Percentiles rank a stretch among this genome's conserved stretches.
Evolutionary conservation across 2,113 vertebrate species (phyloP).

Genomic region (Strigops habroptila): DNA sequence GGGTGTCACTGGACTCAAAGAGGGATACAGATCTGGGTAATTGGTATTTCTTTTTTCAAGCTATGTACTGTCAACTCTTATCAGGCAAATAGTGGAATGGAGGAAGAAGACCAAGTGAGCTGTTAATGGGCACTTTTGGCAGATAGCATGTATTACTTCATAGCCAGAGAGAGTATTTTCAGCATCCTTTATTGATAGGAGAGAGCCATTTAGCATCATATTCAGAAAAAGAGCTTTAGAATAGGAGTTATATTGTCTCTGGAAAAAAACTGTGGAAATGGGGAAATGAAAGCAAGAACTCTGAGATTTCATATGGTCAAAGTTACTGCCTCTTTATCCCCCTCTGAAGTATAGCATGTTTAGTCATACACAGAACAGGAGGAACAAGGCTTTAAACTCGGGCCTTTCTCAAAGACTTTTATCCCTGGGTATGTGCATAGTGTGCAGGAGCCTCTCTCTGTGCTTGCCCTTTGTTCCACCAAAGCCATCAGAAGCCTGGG

Average conservation of each 20-base stretch:
- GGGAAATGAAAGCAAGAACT: slow-evolving; percentile 3
- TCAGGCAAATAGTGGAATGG: neutral
- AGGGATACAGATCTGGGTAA: neutral
- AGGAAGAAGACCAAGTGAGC: neutral
- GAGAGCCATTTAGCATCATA: neutral
- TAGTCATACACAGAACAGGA: neutral
- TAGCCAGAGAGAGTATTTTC: neutral
- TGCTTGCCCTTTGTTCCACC: neutral
- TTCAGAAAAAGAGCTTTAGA: neutral
- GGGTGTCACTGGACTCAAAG: neutral
- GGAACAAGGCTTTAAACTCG: neutral
- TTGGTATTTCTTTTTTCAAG: neutral
- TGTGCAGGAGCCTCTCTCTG: neutral
- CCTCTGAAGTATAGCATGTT: neutral
- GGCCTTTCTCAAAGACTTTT: neutral
- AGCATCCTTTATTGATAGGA: neutral
- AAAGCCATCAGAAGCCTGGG: neutral
- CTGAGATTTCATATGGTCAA: neutral
- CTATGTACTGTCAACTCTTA: neutral
- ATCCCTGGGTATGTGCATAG: neutral
- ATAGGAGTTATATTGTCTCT: neutral
- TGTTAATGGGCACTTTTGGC: neutral
- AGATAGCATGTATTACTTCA: neutral
- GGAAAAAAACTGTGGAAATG: neutral
- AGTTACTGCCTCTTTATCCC: neutral